Evolutionary conservation across 2,113 vertebrate species (phyloP).

Genomic region (Trogon melanurus): DNA sequence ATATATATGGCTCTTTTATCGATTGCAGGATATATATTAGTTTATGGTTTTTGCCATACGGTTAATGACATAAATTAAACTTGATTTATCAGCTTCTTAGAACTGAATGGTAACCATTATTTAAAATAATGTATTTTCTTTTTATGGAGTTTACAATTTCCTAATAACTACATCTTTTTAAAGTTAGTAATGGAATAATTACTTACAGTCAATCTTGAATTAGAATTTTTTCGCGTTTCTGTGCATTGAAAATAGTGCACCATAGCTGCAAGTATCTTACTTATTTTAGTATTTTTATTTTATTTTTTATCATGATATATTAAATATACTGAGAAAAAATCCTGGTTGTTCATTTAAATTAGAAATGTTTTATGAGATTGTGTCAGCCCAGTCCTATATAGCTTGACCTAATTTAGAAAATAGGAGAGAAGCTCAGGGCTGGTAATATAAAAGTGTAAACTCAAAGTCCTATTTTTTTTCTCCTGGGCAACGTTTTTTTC

Average conservation of each 20-base stretch:
- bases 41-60: neutral
- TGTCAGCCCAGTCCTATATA: neutral
- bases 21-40: neutral
- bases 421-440: neutral
- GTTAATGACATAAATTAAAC: neutral
- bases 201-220: neutral
- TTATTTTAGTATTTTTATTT: neutral
- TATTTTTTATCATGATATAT: neutral
- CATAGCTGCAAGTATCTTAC: neutral
- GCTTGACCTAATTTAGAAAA: neutral
- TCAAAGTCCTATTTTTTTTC: neutral
- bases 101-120: neutral
- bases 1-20: neutral
- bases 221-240: neutral
- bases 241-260: neutral
- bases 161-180: neutral
- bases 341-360: neutral
- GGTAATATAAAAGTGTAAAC: neutral
- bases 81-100: neutral
- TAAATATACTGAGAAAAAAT: neutral
- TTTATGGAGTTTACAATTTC: neutral
- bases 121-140: neutral
- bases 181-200: neutral
- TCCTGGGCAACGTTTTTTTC: neutral
- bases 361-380: neutral